phyloP scores from a whole-genome alignment of 2,888 invertebrate species.

The Tenthredo amoena region DNA sequence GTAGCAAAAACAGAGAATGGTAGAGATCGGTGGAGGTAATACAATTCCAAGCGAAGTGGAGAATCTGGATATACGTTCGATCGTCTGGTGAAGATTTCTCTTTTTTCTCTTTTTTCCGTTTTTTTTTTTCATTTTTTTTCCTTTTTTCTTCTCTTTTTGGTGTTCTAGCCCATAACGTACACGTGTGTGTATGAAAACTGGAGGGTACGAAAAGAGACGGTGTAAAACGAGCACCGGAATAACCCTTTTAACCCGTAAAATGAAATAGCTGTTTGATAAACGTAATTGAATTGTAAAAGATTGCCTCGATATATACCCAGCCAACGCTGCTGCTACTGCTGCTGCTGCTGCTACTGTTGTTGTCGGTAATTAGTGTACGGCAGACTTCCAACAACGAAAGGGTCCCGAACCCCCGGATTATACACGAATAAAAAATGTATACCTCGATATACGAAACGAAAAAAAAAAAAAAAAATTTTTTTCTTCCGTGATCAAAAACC shows the following conservation, averaged over 20 bases:
- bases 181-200: background rate
- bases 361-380: slow-evolving; percentile 19
- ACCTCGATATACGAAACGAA: background rate
- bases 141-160: background rate
- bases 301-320: slow-evolving; percentile 33
- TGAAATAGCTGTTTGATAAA: slow-evolving; percentile 51
- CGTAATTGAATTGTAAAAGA: slow-evolving; percentile 50
- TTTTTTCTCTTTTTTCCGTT: background rate
- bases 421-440: background rate
- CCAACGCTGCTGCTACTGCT: background rate
- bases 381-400: slow-evolving; percentile 32
- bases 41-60: slow-evolving; percentile 6
- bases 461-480: background rate
- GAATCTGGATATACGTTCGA: background rate
- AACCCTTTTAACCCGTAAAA: slow-evolving; percentile 47
- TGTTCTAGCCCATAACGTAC: background rate
- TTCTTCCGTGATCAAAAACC: slow-evolving; percentile 4
- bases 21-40: background rate
- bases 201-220: slow-evolving; percentile 10
- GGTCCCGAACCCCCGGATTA: slow-evolving; percentile 32
- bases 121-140: background rate
- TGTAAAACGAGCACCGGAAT: slow-evolving; percentile 37
- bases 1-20: background rate
- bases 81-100: background rate
- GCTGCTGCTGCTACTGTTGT: background rate